A percentile compares a stretch with the other conserved stretches of the same genome.
These are phyloP conservation scores for Arctia plantaginis DNA, from an alignment of 2,888 invertebrate species.

Conservation along the genomic window DNA sequence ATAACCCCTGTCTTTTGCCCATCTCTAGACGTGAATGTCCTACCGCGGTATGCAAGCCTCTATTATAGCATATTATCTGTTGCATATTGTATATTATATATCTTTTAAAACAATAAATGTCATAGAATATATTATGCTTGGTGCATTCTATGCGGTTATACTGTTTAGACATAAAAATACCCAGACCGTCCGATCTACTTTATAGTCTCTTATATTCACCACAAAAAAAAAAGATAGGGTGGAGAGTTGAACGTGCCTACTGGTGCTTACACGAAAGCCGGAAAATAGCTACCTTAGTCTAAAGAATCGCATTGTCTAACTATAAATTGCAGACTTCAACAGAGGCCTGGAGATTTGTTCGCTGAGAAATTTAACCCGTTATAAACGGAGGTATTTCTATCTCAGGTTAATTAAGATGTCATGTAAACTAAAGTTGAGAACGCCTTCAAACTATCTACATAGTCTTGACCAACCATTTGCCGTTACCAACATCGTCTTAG, in stretches of 20 bases:
- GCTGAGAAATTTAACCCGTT: conserved; percentile 18
- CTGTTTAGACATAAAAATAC: no score
- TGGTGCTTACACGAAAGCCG: conserved; percentile 18
- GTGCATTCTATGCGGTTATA: no score
- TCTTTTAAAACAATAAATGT: no score
- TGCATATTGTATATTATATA: no score
- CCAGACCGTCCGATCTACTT: no score
- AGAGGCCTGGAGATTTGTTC: conserved; percentile 15
- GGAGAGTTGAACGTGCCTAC: not conserved
- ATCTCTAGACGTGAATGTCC: no score
- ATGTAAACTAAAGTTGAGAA: conserved; percentile 29
- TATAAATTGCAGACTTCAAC: conserved; percentile 25
- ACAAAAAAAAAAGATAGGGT: not conserved
- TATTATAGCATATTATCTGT: no score
- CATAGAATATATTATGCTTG: no score
- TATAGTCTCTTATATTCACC: not conserved
- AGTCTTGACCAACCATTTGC: conserved; percentile 34
- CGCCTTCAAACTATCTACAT: conserved; percentile 31
- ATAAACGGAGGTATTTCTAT: conserved; percentile 14
- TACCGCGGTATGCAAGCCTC: no score
- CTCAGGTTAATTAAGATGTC: conserved; percentile 38
- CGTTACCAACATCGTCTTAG: conserved; percentile 23
- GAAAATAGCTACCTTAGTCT: conserved; percentile 21
- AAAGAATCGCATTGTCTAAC: conserved; percentile 33
- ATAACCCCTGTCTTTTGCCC: no score